Evolutionary conservation across 2,888 invertebrate genomes (phyloP), one percentile per base, ranked within the genome.

Genomic region (Drosophila pseudotakahashii): DNA sequence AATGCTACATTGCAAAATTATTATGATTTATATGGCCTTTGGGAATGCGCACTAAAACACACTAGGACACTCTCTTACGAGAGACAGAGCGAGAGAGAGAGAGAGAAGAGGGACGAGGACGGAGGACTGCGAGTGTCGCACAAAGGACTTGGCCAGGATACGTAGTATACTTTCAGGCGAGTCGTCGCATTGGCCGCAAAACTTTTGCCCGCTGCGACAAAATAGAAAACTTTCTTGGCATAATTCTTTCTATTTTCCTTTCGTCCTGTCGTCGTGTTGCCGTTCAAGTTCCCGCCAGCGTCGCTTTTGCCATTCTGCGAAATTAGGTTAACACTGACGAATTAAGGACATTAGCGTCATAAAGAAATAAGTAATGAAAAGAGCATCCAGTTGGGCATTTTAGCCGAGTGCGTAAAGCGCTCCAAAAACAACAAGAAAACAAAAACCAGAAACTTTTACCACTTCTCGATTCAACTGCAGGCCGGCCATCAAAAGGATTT

Each of bases 271-370:
- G 58, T 61, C 68, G 57, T 61, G 58, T 57, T 59, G 62, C 62
- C 72, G 54, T 53, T 69, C 61, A 77, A 79, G 72, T 73, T 85
- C 72, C 70, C 54, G 78, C 60, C 73, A 41, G 41, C 64, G 32
- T 69, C 59, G 78, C 51, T 60, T 61, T 60, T 70, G 78, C 67
- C 75, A 71, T 74, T 55, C 55, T 73, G 60, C 74, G 79, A 85
- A 85, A 85, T 85, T 85, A 85, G 85, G 85, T 85, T 85, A 85
- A 89, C 85, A 85, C 85, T 85, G 85, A 85, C 85, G 85, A 85
- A 85, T 85, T 85, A 85, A 89, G 85, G 89, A 87, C 85, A 85
- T 85, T 85, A 85, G 85, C 89, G 85, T 85, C 85, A 85, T 87
- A 85, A 82, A 88, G 88, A 89, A 89, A 87, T 84, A 89, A 84